Percentiles rank a stretch among this genome's conserved stretches.
Evolutionary conservation across 2,888 invertebrate species (phyloP).

Genomic region (Coecobrya sp.): DNA sequence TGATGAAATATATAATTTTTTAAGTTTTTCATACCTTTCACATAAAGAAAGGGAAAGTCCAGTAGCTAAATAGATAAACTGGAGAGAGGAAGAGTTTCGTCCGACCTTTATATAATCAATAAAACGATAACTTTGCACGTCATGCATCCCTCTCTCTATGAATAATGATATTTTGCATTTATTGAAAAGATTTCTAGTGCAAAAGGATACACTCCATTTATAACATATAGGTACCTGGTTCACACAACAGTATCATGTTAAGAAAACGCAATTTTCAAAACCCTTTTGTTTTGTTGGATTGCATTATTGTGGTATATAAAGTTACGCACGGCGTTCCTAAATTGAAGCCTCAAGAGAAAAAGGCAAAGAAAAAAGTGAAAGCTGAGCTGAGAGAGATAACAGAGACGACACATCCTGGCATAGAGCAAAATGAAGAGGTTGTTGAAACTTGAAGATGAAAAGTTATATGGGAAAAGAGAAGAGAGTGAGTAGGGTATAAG

Average conservation of each 20-base stretch:
- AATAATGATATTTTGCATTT: background rate
- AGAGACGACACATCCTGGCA: slow-evolving; percentile 2
- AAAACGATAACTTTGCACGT: background rate
- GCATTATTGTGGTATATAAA: slow-evolving; percentile 29
- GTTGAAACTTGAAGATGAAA: slow-evolving; percentile 70
- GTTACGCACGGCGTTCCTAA: background rate
- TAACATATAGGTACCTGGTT: background rate
- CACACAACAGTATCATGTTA: background rate
- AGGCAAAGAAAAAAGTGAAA: slow-evolving; percentile 55
- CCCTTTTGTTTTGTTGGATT: background rate
- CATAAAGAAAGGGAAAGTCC: background rate
- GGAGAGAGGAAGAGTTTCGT: background rate
- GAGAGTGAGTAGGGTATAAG: slow-evolving; percentile 5
- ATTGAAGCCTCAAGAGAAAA: slow-evolving; percentile 58
- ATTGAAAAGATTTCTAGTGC: background rate
- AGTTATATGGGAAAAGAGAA: slow-evolving; percentile 28
- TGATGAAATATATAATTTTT: slow-evolving; percentile 32
- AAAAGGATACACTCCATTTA: background rate
- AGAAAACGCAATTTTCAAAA: background rate
- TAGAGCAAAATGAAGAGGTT: slow-evolving; percentile 57
- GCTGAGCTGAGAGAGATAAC: slow-evolving; percentile 25
- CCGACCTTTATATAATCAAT: background rate
- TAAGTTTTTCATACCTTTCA: background rate
- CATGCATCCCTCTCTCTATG: background rate
- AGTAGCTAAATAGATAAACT: background rate